phyloP scores from a whole-genome alignment of 2,888 invertebrate genomes.

The Parnassius orleans region DNA sequence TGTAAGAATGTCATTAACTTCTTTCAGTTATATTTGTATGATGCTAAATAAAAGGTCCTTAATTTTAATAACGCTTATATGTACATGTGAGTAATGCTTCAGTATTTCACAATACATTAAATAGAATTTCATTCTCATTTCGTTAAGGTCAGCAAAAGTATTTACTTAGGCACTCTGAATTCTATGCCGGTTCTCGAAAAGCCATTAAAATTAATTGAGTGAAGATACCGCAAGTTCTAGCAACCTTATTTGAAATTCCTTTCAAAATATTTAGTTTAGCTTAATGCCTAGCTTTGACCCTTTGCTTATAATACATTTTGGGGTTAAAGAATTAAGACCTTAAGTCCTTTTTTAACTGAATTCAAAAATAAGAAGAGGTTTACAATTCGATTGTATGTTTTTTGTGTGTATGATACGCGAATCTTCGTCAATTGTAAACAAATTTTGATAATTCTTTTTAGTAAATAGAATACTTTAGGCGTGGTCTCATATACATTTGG shows the following conservation, averaged over 20 bases:
- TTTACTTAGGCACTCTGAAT: slow-evolving; percentile 25
- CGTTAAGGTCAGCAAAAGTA: slow-evolving; percentile 18
- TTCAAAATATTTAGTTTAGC: slow-evolving; percentile 23
- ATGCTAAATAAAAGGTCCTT: too few species aligned
- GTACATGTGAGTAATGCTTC: not conserved
- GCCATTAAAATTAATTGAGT: slow-evolving; percentile 27
- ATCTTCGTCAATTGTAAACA: too few species aligned
- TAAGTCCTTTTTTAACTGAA: too few species aligned
- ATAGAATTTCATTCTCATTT: slow-evolving; percentile 24
- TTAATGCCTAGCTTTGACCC: slow-evolving; percentile 19
- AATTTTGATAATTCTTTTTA: too few species aligned
- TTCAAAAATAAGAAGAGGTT: too few species aligned
- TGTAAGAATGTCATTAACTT: too few species aligned
- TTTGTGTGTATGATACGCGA: too few species aligned
- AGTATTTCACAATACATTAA: slow-evolving; percentile 8
- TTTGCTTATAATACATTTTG: slow-evolving; percentile 3
- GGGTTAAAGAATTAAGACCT: not conserved
- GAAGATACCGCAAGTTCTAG: slow-evolving; percentile 20
- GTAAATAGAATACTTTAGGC: too few species aligned
- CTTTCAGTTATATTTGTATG: too few species aligned
- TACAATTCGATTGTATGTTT: too few species aligned
- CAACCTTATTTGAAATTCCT: slow-evolving; percentile 21
- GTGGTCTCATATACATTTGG: too few species aligned
- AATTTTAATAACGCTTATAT: not conserved
- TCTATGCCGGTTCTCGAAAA: slow-evolving; percentile 15